These are phyloP conservation scores for Gambusia holbrooki DNA, from an alignment of 2,113 vertebrate genomes.

Conservation along the genomic window DNA sequence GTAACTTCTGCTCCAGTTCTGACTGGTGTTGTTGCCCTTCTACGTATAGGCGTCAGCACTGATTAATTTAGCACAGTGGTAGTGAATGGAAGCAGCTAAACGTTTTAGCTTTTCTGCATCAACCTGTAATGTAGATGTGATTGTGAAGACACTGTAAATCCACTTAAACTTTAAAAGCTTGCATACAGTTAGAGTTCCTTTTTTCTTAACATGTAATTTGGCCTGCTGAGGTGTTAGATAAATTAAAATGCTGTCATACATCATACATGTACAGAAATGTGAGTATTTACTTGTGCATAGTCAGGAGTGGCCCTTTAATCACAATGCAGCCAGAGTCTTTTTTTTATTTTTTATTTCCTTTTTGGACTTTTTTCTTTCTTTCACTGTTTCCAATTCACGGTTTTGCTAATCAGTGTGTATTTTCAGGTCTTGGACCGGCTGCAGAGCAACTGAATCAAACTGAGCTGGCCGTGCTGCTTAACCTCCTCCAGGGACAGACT, in stretches of 20 bases:
- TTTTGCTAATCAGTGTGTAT: constrained; percentile 12
- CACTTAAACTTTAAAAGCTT: neutral
- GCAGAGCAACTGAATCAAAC: constrained; percentile 97
- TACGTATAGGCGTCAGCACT: too few species aligned
- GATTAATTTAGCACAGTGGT: too few species aligned
- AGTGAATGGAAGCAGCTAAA: too few species aligned
- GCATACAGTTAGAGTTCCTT: neutral
- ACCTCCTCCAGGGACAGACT: constrained; percentile 96
- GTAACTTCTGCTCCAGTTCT: too few species aligned
- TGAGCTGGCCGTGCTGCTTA: constrained; percentile 92
- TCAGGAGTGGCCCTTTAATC: neutral
- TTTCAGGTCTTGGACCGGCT: constrained; percentile 87
- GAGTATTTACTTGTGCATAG: neutral
- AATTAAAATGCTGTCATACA: too few species aligned
- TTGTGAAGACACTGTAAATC: too few species aligned
- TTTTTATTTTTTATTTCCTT: neutral
- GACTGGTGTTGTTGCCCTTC: too few species aligned
- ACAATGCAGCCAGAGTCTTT: neutral
- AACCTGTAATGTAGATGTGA: neutral
- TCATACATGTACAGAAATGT: too few species aligned
- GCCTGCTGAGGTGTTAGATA: too few species aligned
- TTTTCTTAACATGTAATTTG: too few species aligned
- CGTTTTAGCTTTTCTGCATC: too few species aligned
- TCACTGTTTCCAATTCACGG: neutral
- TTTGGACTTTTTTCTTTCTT: neutral